Evolutionary conservation across 2,888 invertebrate species (phyloP).

Genomic region (Aradus depressus): DNA sequence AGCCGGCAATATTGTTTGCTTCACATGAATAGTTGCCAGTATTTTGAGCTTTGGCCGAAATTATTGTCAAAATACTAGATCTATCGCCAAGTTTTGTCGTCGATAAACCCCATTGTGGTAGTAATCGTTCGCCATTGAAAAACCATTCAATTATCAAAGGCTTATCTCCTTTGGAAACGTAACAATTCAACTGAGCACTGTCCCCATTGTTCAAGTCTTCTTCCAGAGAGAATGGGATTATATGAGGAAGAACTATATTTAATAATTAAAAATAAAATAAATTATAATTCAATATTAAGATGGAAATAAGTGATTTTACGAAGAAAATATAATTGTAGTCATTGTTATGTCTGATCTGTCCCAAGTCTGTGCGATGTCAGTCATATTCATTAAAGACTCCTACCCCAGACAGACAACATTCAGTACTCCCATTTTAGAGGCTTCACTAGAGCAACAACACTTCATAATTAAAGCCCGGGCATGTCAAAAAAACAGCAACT

Average conservation of each 20-base stretch:
- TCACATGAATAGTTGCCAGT: constrained; percentile 66
- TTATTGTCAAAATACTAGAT: constrained; percentile 45
- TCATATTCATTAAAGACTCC: too few species aligned
- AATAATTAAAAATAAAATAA: too few species aligned
- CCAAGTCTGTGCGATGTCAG: too few species aligned
- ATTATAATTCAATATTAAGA: too few species aligned
- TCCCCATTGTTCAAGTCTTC: constrained; percentile 54
- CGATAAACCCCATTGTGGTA: constrained; percentile 34
- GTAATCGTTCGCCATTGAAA: constrained; percentile 44
- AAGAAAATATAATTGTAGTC: too few species aligned
- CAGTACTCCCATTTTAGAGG: too few species aligned
- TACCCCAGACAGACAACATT: too few species aligned
- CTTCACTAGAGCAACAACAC: too few species aligned
- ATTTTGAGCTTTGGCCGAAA: constrained; percentile 54
- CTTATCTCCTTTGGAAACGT: constrained; percentile 54
- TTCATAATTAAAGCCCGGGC: too few species aligned
- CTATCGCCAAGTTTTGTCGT: constrained; percentile 33
- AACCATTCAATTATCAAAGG: constrained; percentile 64
- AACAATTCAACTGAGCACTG: constrained; percentile 50
- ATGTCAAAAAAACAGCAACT: too few species aligned
- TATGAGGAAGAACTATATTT: constrained; percentile 52
- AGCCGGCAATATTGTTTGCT: constrained; percentile 60
- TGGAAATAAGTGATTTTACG: too few species aligned
- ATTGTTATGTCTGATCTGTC: too few species aligned
- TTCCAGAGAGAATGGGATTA: constrained; percentile 45